Evolutionary conservation across 2,888 invertebrate species (phyloP), one percentile per base, ranked within the genome.

Genomic region (Lochmaea capreae): DNA sequence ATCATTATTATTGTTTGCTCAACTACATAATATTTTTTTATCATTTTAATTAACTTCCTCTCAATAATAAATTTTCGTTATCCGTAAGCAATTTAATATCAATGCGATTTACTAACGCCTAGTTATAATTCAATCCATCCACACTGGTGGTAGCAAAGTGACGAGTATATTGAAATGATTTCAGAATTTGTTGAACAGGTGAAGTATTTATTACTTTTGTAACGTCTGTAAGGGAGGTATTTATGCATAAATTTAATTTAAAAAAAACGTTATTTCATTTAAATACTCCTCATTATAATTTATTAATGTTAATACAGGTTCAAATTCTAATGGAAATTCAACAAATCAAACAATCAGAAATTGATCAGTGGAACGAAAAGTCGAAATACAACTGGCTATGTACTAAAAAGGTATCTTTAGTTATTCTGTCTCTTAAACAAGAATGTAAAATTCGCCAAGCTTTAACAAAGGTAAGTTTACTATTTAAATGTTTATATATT

Each of bases 281-380:
- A 2, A 18, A 18, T 4, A 26, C 26, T 3, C 26, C 0, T 26
- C 26, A 16, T n/a, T 16, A n/a, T n/a, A n/a, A 16, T 18, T 54
- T 54, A n/a, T 8, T 72, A 61, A 79, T 78, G 74, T 61, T 85
- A 26, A 26, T 26, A 26, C 26, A 26, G 86, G 81, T 86, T 11
- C 83, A 85, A 79, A 78, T 82, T 58, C 77, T 86, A 62, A 86
- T 86, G 86, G 82, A 84, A 61, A 81, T 81, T 1, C 86, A 85
- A 70, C 84, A 84, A 69, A 81, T 83, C 11, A 84, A 83, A 75
- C 78, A 77, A 59, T 76, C 79, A 1, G 83, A 84, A 73, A 75
- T 76, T 14, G 71, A 80, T 52, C 80, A 79, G 57, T 81, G 80
- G 8, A 62, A 42, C 11, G 54, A 49, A 5, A 82, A 83, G 66